Evolutionary conservation across 2,797 vertebrate species (phyloP), one percentile per base, ranked within the genome.

Genomic region (Epinephelus malabaricus): DNA sequence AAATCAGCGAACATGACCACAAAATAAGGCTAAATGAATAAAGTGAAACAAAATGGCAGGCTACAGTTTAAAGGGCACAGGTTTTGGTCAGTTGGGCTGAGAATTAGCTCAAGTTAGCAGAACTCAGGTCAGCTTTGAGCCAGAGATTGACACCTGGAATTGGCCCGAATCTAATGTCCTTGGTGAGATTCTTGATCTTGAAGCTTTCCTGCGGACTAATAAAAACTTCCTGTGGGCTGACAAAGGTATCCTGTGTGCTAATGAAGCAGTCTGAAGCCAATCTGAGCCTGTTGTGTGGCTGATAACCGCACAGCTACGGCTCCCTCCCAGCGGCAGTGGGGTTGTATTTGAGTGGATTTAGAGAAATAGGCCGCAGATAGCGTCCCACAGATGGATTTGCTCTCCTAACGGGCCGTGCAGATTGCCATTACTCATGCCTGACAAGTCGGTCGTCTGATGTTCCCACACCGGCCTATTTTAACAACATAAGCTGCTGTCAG

Each of bases 371-470:
- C 80, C 79, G 73, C 84, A 85, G 89, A 90, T 71, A 85, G 88
- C 77, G 87, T 91, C 88, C 88, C 79, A 78, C 81, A 67, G 91
- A 94, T 90, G 88, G 91, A 91, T 92, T 82, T 91, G 87, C 88
- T 86, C 87, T 88, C 86, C 88, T 92, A 91, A 91, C 86, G 51
- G 86, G 86, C 87, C 77, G 77, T 89, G 84, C 85, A 92, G 89
- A 91, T 94, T 91, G 86, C 89, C 92, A 92, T 93, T 93, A 94
- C 92, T 95, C 92, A 94, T 90, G 90, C 88, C 90, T 92, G 92
- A 94, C 92, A 92, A 85, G 89, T 87, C 82, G 55, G 84, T 81
- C 83, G 88, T 92, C 92, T 92, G 90, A 92, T 92, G 93, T 92
- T 89, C 86, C 89, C 79, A 77, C 76, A 88, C 88, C 79, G 84